Evolutionary conservation across 2,888 invertebrate genomes (phyloP), one percentile per base, ranked within the genome.

Genomic region (Phortica magna): DNA sequence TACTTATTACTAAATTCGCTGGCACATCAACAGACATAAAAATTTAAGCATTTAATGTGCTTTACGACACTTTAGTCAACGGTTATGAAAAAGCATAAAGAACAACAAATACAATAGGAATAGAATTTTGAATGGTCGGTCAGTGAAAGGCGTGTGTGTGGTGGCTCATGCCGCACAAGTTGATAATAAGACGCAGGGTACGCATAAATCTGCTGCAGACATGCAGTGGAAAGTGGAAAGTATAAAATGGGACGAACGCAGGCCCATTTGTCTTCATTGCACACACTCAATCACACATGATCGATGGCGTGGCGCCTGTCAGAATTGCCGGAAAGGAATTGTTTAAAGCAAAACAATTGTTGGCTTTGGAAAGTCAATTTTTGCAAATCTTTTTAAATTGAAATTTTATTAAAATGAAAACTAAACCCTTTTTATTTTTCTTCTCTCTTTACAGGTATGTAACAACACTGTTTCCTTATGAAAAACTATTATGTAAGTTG

Each of bases 211-310:
- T 67, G 42, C 39, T 65, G 39, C 65, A 65, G 65, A 31, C 65
- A 39, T 39, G 48, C 65, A 41, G 10, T 7, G 17, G 14, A 22
- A 61, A 17, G 7, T 31, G 64, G 14, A 22, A 61, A 17, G 7
- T 31, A 31, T 39, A 22, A 64, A 64, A 64, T 31, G 31, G 31
- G 31, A 48, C 48, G 48, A 48, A 48, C 48, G 48, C 0, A 9
- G 48, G 76, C 73, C 77, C 85, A 85, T 85, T 87, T 88, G 85
- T 88, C 87, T 88, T 84, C 78, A 77, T 84, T 55, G 43, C 48
- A 65, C 48, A 41, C 84, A 83, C 77, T 88, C 78, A 76, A 82
- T 84, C 82, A 84, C 82, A 82, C 80, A 83, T 87, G 85, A 88
- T 88, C 85, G 84, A 87, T 85, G 87, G 61, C 76, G 74, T 72